A percentile compares a stretch with the other conserved stretches of the same genome.
phyloP scores from a whole-genome alignment of 2,888 invertebrate genomes.

The Calameuta filiformis region DNA sequence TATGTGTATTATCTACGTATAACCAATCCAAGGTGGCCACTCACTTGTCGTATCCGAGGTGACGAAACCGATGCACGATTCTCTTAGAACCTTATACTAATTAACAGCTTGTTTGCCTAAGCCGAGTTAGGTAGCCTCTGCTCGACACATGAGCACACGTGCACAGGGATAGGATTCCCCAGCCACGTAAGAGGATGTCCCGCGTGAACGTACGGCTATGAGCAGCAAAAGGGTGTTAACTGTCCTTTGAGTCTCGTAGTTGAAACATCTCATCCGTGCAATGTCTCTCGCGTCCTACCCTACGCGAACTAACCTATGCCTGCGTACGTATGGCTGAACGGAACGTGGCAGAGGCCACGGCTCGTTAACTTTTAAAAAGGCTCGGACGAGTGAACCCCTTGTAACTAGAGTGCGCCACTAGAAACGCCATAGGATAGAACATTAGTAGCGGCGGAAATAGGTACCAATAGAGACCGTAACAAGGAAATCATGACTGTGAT shows the following conservation, averaged over 20 bases:
- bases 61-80: not conserved
- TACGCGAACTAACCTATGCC: slow-evolving; percentile 21
- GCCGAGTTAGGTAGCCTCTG: not conserved
- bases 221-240: slow-evolving; percentile 43
- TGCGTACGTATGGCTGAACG: slow-evolving; percentile 32
- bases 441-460: not conserved
- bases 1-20: not conserved
- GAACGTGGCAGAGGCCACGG: slow-evolving; percentile 23
- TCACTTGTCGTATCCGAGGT: not conserved
- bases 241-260: slow-evolving; percentile 55
- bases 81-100: not conserved
- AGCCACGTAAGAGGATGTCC: not conserved
- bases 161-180: not conserved
- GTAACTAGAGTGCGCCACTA: not conserved
- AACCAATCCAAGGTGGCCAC: not conserved
- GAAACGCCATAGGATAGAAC: not conserved
- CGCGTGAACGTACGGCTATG: not conserved
- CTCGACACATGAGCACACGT: not conserved
- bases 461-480: slow-evolving; percentile 11
- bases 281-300: slow-evolving; percentile 38
- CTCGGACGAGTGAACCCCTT: not conserved
- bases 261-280: slow-evolving; percentile 53
- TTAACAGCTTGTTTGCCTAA: not conserved
- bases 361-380: slow-evolving; percentile 37
- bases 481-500: not conserved